Evolutionary conservation across 2,888 invertebrate genomes (phyloP), one percentile per base, ranked within the genome.

Genomic region (Platycheirus rosarum): DNA sequence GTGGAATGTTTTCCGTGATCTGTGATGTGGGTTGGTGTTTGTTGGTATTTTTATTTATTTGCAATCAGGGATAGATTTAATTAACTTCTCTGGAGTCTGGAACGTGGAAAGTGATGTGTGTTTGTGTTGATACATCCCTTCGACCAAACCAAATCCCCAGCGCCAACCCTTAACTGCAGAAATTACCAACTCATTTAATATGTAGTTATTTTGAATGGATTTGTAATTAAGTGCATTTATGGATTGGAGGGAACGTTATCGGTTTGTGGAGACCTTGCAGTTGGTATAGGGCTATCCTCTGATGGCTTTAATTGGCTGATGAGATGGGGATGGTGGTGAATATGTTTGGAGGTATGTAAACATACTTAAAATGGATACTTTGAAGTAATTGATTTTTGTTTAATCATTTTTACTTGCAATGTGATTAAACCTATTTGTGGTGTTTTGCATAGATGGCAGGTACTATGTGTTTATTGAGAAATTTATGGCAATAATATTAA

Each of bases 81-180:
- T 82, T 82, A 82, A 82, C 82, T 82, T 60, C 82, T 82, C 82
- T 82, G n/a, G n/a, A n/a, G n/a, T n/a, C n/a, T n/a, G n/a, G n/a
- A n/a, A n/a, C n/a, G 65, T 51, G 18, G 16, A 6, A n/a, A n/a
- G n/a, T n/a, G n/a, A 42, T 63, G 26, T 44, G 46, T 53, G 37
- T 32, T 53, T 71, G 14, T 55, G 65, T 57, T 68, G 48, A 69
- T 68, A 63, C 69, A 75, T 75, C 60, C 73, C 55, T 13, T 16
- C 16, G 11, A n/a, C 9, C 11, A 2, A 5, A 14, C 4, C 20
- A 2, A 5, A 29, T 0, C 35, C 42, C 14, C 16, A 55, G 9
- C 18, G 13, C 4, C 14, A 26, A 42, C 26, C 57, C 23, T 16
- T 57, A 35, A 32, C 55, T 35, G 29, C 42, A 48, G 51, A 42